Evolutionary conservation across 2,888 invertebrate species (phyloP), one percentile per base, ranked within the genome.

Genomic region (Synanthedon vespiformis): DNA sequence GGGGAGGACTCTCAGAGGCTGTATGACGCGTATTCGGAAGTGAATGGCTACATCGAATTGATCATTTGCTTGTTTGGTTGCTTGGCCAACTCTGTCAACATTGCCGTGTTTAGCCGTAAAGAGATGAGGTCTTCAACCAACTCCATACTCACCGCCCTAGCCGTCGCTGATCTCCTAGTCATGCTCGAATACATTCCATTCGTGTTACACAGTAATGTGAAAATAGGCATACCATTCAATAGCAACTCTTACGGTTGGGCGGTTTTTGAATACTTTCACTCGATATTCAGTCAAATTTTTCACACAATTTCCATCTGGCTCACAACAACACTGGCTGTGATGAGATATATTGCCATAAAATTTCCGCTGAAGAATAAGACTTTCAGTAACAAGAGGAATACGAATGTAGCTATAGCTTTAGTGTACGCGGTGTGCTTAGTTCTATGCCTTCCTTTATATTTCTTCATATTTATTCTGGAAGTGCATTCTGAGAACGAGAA

Each of bases 151-250:
- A 96, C 96, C 0, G 95, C 94, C 3, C 87, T 96, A 10, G 97
- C 98, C 0, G 93, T 97, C 3, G 95, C 97, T 3, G 98, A 98
- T 75, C 89, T 98, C 48, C 89, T 96, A 16, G 97, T 97, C 41
- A 97, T 98, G 93, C 89, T 97, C 64, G n/a, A n/a, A 96, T 96
- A 97, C 78, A 93, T 98, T 56, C 97, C 97, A n/a, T n/a, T n/a
- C n/a, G n/a, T n/a, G n/a, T n/a, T n/a, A n/a, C n/a, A n/a, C n/a
- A n/a, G n/a, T n/a, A n/a, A n/a, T n/a, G n/a, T n/a, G n/a, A n/a
- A n/a, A n/a, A n/a, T n/a, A n/a, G n/a, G n/a, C n/a, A n/a, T n/a
- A n/a, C n/a, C n/a, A 53, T 73, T 84, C 18, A 84, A 86, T 58
- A 70, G 74, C 27, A 80, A 85, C 61, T 83, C 85, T 0, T 95